Conservation (phyloP, 2,113 vertebrate species). For the Rhinogobius similis region DNA sequence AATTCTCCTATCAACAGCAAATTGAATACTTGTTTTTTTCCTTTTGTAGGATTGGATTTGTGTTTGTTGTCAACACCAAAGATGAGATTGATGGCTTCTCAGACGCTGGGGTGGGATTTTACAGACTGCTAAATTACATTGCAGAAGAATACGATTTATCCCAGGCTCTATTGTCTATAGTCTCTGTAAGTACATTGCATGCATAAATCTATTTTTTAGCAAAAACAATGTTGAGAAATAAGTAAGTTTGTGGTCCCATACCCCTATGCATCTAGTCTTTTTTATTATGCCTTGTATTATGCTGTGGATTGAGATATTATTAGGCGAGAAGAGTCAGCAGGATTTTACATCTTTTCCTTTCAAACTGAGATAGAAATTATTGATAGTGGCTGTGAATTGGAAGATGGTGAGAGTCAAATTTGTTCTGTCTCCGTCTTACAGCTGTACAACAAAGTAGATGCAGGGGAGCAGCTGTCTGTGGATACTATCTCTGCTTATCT, state of each 20-base stretch:
- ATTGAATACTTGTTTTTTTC: slow-evolving; percentile 60
- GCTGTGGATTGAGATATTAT: slow-evolving; percentile 42
- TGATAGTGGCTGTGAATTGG: slow-evolving; percentile 34
- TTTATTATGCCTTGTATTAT: slow-evolving; percentile 39
- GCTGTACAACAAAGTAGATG: slow-evolving; percentile 84
- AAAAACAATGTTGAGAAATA: slow-evolving; percentile 20
- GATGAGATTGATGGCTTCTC: slow-evolving; percentile 84
- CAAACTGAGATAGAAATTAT: slow-evolving; percentile 35
- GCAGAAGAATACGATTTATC: slow-evolving; percentile 82
- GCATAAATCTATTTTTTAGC: slow-evolving; percentile 52
- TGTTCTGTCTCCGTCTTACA: slow-evolving; percentile 67
- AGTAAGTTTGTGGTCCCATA: slow-evolving; percentile 25
- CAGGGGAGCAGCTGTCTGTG: slow-evolving; percentile 77
- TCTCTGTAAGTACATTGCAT: slow-evolving; percentile 82
- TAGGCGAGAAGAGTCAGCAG: slow-evolving; percentile 36
- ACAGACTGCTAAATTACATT: slow-evolving; percentile 89
- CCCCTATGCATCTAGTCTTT: slow-evolving; percentile 34
- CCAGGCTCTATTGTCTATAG: slow-evolving; percentile 84
- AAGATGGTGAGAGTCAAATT: slow-evolving; percentile 36
- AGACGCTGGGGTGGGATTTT: slow-evolving; percentile 88
- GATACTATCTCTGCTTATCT: slow-evolving; percentile 80
- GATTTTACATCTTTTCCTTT: slow-evolving; percentile 38
- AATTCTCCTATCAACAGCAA: slow-evolving; percentile 60
- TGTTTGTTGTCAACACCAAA: slow-evolving; percentile 88
- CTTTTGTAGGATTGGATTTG: slow-evolving; percentile 90